These are phyloP conservation scores for Pseudopodoces humilis DNA, from an alignment of 2,113 vertebrate genomes.

Conservation along the genomic window DNA sequence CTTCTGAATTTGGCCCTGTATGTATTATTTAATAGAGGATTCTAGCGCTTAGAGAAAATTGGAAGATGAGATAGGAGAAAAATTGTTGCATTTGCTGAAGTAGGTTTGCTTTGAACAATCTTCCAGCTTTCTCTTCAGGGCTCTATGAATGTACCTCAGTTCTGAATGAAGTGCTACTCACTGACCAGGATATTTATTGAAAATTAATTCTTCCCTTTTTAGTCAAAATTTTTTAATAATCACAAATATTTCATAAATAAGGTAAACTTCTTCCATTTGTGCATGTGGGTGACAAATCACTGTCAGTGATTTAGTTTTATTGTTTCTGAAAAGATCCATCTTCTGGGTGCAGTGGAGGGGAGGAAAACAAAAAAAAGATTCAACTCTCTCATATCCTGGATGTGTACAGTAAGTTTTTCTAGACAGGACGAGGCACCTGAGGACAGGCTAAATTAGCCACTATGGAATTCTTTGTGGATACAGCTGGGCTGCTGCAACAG, in stretches of 20 bases:
- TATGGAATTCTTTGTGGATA: not conserved
- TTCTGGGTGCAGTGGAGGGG: not conserved
- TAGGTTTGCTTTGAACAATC: not conserved
- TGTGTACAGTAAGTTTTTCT: not conserved
- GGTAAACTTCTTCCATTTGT: not conserved
- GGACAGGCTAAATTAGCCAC: not conserved
- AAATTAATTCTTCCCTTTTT: not conserved
- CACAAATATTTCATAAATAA: not conserved
- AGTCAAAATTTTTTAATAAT: not conserved
- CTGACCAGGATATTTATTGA: not conserved
- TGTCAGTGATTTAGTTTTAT: not conserved
- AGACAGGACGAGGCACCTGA: not conserved
- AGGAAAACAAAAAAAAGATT: not conserved
- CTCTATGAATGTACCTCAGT: not conserved
- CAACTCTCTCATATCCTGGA: not conserved
- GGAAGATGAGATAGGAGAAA: not conserved
- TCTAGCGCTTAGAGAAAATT: not conserved
- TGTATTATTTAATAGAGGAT: not conserved
- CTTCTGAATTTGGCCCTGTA: not conserved
- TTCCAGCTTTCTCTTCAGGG: not conserved
- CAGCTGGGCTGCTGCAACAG: not conserved
- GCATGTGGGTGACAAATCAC: not conserved
- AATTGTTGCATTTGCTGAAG: not conserved
- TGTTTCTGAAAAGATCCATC: not conserved
- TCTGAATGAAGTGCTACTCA: not conserved